Percentiles rank a stretch among this genome's conserved stretches.
These are phyloP conservation scores for Hemicordylus capensis DNA, from an alignment of 2,113 vertebrate genomes.

Conservation along the genomic window DNA sequence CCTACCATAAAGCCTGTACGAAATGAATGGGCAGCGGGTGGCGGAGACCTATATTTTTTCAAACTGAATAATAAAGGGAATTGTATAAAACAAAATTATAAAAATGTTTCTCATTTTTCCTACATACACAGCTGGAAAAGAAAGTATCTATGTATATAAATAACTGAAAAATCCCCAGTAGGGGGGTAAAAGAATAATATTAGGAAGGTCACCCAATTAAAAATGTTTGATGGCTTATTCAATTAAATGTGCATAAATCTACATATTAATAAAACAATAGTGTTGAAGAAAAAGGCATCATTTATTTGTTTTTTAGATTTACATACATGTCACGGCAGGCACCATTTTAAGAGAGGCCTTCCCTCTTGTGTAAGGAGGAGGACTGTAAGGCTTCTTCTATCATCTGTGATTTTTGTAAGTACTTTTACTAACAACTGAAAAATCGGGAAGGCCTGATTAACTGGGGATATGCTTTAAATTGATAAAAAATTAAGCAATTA, in stretches of 20 bases:
- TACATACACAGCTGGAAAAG: conserved; percentile 8
- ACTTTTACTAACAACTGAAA: background rate
- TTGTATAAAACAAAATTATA: conserved; percentile 25
- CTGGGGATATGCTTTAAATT: no score
- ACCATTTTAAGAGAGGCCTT: background rate
- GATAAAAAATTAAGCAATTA: no score
- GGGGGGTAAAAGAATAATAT: background rate
- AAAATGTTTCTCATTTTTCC: background rate
- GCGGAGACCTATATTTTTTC: background rate
- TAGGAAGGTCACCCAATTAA: background rate
- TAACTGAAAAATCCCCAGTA: background rate
- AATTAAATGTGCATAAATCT: background rate
- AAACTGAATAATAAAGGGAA: conserved; percentile 28
- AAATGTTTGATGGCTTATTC: background rate
- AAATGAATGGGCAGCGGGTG: conserved; percentile 21
- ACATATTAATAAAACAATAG: background rate
- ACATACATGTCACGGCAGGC: background rate
- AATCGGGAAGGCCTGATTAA: background rate
- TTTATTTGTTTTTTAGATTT: background rate
- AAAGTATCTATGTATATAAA: background rate
- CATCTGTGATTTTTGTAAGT: background rate
- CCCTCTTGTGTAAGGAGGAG: background rate
- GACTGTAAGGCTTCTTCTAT: background rate
- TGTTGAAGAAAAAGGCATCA: background rate
- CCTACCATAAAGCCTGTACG: conserved; percentile 2